Conservation (phyloP, 2,888 invertebrate species). For the Laothoe populi region DNA sequence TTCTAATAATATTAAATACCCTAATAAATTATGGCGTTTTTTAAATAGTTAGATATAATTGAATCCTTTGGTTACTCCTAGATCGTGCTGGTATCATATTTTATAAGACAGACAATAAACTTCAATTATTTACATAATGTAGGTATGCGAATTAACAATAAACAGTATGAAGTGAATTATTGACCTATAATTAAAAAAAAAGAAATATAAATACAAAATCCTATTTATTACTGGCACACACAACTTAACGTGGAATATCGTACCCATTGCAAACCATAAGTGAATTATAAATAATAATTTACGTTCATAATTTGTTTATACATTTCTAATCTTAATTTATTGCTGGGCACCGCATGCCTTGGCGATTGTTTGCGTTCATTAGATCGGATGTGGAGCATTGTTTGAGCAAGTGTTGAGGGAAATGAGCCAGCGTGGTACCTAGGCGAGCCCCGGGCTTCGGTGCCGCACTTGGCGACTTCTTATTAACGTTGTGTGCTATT, state of each 20-base stretch:
- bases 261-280: background rate
- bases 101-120: no score
- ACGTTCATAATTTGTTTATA: slow-evolving; percentile 32
- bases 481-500: slow-evolving; percentile 54
- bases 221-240: background rate
- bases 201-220: background rate
- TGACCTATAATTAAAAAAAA: background rate
- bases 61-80: no score
- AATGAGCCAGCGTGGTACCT: slow-evolving; percentile 49
- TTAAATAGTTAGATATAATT: no score
- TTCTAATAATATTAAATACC: no score
- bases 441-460: slow-evolving; percentile 37
- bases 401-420: slow-evolving; percentile 75
- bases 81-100: no score
- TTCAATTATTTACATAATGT: no score
- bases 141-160: background rate
- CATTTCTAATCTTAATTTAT: slow-evolving; percentile 42
- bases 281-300: slow-evolving; percentile 28
- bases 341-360: slow-evolving; percentile 46
- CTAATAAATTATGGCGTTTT: no score
- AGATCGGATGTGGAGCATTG: slow-evolving; percentile 67
- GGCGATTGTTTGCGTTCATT: slow-evolving; percentile 54
- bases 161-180: background rate
- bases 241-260: background rate
- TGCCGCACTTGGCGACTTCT: slow-evolving; percentile 33